These are phyloP conservation scores for Leistus spinibarbis DNA, from an alignment of 2,888 invertebrate species.

Conservation along the genomic window DNA sequence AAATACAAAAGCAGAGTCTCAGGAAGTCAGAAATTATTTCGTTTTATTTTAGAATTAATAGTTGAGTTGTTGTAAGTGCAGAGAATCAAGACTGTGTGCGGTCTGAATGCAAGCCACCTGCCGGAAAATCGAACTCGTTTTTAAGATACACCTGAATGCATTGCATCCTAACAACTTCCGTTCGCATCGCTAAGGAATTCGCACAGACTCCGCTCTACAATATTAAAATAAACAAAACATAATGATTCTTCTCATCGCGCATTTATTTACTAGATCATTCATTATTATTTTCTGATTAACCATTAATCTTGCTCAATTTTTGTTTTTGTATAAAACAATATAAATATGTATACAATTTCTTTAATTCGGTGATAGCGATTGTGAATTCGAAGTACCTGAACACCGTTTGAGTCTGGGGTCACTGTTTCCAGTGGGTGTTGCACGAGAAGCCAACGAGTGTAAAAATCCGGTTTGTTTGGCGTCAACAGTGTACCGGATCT, in stretches of 20 bases:
- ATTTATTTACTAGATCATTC: too few relatives aligned
- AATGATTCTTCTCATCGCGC: too few relatives aligned
- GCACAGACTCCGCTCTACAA: neutral
- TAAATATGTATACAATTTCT: too few relatives aligned
- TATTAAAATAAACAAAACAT: neutral
- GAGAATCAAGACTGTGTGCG: constrained; percentile 22
- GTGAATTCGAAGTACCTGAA: too few relatives aligned
- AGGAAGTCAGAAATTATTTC: too few relatives aligned
- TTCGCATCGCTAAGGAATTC: neutral
- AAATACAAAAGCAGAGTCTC: too few relatives aligned
- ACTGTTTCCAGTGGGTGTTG: constrained; percentile 33
- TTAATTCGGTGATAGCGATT: too few relatives aligned
- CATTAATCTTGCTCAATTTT: too few relatives aligned
- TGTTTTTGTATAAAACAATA: too few relatives aligned
- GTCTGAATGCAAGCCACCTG: constrained; percentile 23
- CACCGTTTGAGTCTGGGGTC: constrained; percentile 20
- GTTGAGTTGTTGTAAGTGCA: too few relatives aligned
- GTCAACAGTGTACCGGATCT: constrained; percentile 24
- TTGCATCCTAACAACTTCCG: constrained; percentile 16
- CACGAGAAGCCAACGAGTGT: neutral
- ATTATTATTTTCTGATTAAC: too few relatives aligned
- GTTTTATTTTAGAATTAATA: too few relatives aligned
- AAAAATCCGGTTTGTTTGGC: constrained; percentile 32
- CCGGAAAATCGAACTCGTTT: constrained; percentile 29
- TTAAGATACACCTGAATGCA: constrained; percentile 21